A percentile compares a stretch with the other conserved stretches of the same genome.
These are phyloP conservation scores for Monomorium pharaonis DNA, from an alignment of 1,140 invertebrate species.

Conservation along the genomic window DNA sequence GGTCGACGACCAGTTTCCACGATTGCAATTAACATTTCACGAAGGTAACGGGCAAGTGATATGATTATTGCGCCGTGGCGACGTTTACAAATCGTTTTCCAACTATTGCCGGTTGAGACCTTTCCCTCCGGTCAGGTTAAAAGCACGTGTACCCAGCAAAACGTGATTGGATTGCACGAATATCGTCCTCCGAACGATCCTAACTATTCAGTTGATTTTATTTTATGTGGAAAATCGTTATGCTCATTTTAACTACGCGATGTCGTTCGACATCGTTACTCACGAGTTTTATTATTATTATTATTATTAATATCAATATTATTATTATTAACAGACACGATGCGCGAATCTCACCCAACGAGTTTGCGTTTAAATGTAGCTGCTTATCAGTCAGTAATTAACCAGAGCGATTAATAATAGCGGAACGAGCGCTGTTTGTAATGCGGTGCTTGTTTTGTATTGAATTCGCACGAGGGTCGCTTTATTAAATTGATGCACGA, in stretches of 20 bases:
- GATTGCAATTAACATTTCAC: conserved; percentile 80
- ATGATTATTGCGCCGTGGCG: conserved; percentile 63
- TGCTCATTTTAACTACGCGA: conserved; percentile 10
- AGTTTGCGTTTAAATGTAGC: conserved; percentile 51
- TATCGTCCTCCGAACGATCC: conserved; percentile 6
- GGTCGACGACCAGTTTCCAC: conserved; percentile 65
- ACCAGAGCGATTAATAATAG: conserved; percentile 60
- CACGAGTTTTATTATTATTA: conserved; percentile 13
- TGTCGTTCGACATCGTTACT: background rate
- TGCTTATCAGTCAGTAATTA: conserved; percentile 18
- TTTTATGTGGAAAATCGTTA: conserved; percentile 36
- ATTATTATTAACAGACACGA: conserved; percentile 22
- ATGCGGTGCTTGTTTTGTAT: background rate
- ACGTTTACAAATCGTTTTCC: conserved; percentile 69
- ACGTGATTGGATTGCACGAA: background rate
- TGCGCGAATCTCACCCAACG: conserved; percentile 28
- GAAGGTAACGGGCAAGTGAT: conserved; percentile 62
- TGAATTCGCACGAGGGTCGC: background rate
- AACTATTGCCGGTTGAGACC: conserved; percentile 41
- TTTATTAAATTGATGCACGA: conserved; percentile 9
- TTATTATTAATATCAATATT: conserved; percentile 38
- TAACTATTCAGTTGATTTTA: conserved; percentile 29
- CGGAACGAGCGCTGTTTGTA: conserved; percentile 12
- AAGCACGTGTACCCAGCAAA: conserved; percentile 11
- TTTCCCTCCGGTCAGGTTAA: conserved; percentile 55